Conservation (phyloP, 2,113 vertebrate genomes). For the Amblyopsis rosae region DNA sequence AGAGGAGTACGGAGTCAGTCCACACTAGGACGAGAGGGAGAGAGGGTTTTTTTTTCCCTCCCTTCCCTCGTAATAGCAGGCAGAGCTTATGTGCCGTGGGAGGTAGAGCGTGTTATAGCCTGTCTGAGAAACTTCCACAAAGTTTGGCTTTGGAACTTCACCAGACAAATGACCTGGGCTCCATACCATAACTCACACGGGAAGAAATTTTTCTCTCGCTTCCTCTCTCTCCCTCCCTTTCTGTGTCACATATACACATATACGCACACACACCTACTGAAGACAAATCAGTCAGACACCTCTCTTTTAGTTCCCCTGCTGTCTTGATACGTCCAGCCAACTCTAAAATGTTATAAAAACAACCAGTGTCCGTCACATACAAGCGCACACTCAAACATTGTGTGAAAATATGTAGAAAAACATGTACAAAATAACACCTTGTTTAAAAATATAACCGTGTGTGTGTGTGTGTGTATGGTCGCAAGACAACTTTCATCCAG, state of each 20-base stretch:
- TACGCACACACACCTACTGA: conserved; percentile 34
- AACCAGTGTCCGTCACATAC: conserved; percentile 13
- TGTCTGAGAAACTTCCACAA: conserved; percentile 61
- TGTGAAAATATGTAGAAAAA: conserved; percentile 5
- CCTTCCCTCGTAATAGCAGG: conserved; percentile 42
- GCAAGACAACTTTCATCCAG: too few relatives aligned
- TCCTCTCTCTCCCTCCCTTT: neutral
- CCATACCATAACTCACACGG: conserved; percentile 50
- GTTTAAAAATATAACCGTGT: neutral
- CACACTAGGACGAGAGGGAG: neutral
- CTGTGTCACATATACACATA: conserved; percentile 5
- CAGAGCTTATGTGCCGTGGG: conserved; percentile 57
- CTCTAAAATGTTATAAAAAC: conserved; percentile 53
- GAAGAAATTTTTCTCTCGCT: conserved; percentile 17
- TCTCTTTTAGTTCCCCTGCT: conserved; percentile 61
- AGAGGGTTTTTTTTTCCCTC: conserved; percentile 27
- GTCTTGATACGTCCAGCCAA: conserved; percentile 51
- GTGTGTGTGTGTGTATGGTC: too few relatives aligned
- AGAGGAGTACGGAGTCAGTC: conserved; percentile 15
- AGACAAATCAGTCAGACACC: conserved; percentile 53
- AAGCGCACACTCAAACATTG: neutral
- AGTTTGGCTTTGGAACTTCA: conserved; percentile 58
- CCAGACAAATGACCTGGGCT: conserved; percentile 58
- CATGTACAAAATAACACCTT: neutral
- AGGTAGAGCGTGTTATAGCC: conserved; percentile 67